These are phyloP conservation scores for Acanthosoma haemorrhoidale DNA, from an alignment of 2,888 invertebrate genomes.

Conservation along the genomic window DNA sequence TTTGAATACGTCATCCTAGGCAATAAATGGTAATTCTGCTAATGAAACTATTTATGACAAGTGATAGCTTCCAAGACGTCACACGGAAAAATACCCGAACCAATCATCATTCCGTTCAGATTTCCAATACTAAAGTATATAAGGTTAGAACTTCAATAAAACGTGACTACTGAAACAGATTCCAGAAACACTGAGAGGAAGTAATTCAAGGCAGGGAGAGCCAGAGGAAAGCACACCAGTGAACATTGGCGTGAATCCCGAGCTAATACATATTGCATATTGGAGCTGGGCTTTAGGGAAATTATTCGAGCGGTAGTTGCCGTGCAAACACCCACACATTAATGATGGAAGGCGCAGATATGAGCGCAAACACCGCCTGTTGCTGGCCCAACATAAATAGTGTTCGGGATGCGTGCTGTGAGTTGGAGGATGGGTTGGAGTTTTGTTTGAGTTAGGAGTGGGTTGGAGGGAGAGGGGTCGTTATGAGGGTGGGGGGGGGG, in stretches of 20 bases:
- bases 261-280: slow-evolving; percentile 7
- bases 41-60: no score
- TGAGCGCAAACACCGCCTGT: background rate
- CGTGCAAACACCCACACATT: slow-evolving; percentile 7
- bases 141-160: no score
- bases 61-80: no score
- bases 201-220: background rate
- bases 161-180: background rate
- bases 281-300: background rate
- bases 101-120: no score
- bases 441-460: background rate
- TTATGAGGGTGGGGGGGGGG: no score
- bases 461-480: no score
- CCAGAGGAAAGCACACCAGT: background rate
- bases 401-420: background rate
- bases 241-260: background rate
- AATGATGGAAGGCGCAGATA: background rate
- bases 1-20: no score
- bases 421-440: no score
- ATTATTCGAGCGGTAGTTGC: background rate
- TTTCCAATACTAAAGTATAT: no score
- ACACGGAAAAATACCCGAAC: no score
- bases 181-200: background rate
- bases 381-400: slow-evolving; percentile 1
- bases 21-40: no score